phyloP scores from a whole-genome alignment of 1,140 invertebrate genomes.

The Brachionus calyciflorus region DNA sequence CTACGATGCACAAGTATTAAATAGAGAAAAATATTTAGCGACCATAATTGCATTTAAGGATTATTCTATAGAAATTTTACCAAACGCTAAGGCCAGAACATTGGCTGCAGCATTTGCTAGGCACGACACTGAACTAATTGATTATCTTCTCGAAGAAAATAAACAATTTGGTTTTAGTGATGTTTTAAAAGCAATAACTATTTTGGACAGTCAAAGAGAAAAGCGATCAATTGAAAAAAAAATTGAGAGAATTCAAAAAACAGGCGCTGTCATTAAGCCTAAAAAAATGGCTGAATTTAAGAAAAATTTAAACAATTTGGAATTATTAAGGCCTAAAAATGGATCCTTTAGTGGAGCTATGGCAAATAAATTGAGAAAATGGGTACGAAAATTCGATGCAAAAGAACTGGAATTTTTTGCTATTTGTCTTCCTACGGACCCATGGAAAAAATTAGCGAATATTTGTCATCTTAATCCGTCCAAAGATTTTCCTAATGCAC shows the following conservation, averaged over 20 bases:
- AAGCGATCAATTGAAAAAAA: constrained; percentile 54
- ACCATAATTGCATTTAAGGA: constrained; percentile 52
- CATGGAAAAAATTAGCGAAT: constrained; percentile 57
- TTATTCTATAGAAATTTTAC: constrained; percentile 53
- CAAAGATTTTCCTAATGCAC: constrained; percentile 54
- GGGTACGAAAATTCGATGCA: constrained; percentile 51
- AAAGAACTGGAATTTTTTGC: constrained; percentile 55
- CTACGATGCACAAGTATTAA: constrained; percentile 53
- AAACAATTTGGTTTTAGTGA: constrained; percentile 56
- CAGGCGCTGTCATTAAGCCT: constrained; percentile 51
- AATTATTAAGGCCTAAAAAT: constrained; percentile 51
- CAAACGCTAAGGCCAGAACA: constrained; percentile 54
- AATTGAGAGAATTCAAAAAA: constrained; percentile 53
- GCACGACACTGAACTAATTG: constrained; percentile 53
- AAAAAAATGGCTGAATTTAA: constrained; percentile 54
- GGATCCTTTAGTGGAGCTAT: constrained; percentile 39
- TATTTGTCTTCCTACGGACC: constrained; percentile 54
- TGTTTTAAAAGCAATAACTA: constrained; percentile 54
- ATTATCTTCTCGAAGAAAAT: constrained; percentile 51
- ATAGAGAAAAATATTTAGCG: constrained; percentile 54
- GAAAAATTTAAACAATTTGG: constrained; percentile 56
- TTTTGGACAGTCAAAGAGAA: constrained; percentile 55
- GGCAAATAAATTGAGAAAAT: constrained; percentile 51
- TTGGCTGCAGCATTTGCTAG: constrained; percentile 57
- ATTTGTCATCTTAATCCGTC: constrained; percentile 55